Evolutionary conservation across 2,888 invertebrate genomes (phyloP).

Genomic region (Metacarcinus magister): DNA sequence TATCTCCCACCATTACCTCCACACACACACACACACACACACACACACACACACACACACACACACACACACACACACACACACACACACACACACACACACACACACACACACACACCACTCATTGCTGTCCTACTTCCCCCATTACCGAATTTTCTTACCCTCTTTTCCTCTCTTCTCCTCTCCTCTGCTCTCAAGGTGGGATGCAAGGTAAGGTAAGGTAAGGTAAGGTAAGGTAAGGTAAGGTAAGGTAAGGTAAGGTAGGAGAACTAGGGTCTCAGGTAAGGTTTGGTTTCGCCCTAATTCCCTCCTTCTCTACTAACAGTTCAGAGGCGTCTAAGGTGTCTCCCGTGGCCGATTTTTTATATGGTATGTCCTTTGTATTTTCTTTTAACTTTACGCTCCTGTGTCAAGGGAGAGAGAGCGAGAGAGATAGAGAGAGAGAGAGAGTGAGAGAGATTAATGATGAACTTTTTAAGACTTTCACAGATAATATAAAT

Average conservation of each 20-base stretch:
- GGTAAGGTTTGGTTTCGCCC: background rate
- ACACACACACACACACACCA: background rate
- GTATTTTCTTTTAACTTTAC: too few relatives aligned
- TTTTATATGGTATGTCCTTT: background rate
- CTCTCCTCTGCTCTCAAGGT: background rate
- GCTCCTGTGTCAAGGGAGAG: too few relatives aligned
- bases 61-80: background rate
- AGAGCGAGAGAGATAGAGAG: too few relatives aligned
- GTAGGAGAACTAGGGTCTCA: background rate
- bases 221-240: too few relatives aligned
- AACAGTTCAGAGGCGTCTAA: background rate
- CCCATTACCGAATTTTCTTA: background rate
- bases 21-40: background rate
- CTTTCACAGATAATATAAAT: too few relatives aligned
- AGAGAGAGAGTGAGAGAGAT: too few relatives aligned
- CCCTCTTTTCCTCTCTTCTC: background rate
- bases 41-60: background rate
- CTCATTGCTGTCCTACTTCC: background rate
- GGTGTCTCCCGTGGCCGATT: background rate
- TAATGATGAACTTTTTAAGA: too few relatives aligned
- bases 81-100: background rate
- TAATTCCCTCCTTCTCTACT: conserved; percentile 10
- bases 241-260: background rate
- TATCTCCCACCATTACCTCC: background rate
- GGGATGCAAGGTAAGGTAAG: too few relatives aligned